Evolutionary conservation across 2,888 invertebrate genomes (phyloP).

Genomic region (Plebejus anna): DNA sequence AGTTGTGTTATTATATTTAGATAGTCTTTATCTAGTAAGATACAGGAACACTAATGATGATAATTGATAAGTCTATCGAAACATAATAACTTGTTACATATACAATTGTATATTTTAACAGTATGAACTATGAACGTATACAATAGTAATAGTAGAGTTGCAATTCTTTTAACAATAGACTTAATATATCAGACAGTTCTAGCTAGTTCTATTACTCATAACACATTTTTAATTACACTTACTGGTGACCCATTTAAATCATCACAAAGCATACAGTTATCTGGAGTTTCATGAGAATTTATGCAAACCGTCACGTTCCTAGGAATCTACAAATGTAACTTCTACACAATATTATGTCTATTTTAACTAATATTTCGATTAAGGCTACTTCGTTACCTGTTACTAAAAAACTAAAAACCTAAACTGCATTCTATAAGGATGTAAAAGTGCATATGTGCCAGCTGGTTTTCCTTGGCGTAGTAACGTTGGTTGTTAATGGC

Average conservation of each 20-base stretch:
- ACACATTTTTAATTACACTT: background rate
- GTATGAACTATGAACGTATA: background rate
- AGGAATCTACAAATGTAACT: background rate
- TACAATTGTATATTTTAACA: background rate
- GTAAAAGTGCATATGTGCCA: slow-evolving; percentile 18
- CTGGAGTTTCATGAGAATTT: background rate
- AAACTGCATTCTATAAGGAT: slow-evolving; percentile 9
- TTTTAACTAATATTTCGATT: background rate
- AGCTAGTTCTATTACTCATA: background rate
- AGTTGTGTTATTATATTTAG: slow-evolving; percentile 10
- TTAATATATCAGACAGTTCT: background rate
- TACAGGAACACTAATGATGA: slow-evolving; percentile 14
- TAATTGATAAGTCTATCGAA: background rate
- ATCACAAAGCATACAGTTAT: background rate
- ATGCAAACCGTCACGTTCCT: background rate
- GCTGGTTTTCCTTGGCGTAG: slow-evolving; percentile 27
- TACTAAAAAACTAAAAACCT: too few species aligned
- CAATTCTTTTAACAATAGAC: background rate
- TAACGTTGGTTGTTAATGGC: slow-evolving; percentile 11
- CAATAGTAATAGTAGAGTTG: background rate
- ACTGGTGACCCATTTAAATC: background rate
- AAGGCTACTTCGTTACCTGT: background rate
- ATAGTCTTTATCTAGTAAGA: slow-evolving; percentile 21
- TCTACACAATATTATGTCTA: background rate
- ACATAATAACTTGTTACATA: background rate